Evolutionary conservation across 2,113 vertebrate genomes (phyloP), one percentile per base, ranked within the genome.

Genomic region (Eretmochelys imbricata): DNA sequence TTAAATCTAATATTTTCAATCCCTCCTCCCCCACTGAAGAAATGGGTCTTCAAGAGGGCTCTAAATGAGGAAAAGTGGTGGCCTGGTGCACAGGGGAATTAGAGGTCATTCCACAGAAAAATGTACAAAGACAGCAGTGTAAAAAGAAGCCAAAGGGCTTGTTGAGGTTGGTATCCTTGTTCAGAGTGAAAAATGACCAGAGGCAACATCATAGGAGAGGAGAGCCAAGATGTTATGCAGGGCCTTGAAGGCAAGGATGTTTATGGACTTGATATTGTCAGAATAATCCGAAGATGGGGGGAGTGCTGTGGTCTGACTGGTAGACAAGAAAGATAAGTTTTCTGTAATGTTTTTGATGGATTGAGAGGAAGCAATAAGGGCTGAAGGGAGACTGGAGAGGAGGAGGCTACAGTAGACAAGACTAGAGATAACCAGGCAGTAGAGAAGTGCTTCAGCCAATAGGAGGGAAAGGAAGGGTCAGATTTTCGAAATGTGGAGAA

Each of bases 391-490:
- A 42, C 0, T 27, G 42, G 7, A 88, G 50, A 11, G 81, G 24
- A 42, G 10, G 19, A 75, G 53, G 57, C 83, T 85, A 91, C 59
- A 65, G 1, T 10, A 85, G 57, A n/a, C 27, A 76, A 94, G 94
- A 88, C 82, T 48, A 83, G 93, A 88, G 62, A 53, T 84, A 49
- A 35, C 82, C 72, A 95, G 49, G 22, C 94, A 80, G 69, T 91
- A 91, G 93, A 89, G 72, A 92, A 96, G 84, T 80, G n/a, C 48
- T 93, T 42, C 65, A 82, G 86, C 89, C 91, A 93, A 59, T 50
- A 91, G 31, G 24, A 91, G 38, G 55, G 83, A 90, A 96, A 95
- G 55, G 92, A 94, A 76, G 42, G 42, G 91, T 95, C 83, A 84
- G 38, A 51, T 95, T 89, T 94, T 88, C 87, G 79, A 87, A 89